phyloP scores from a whole-genome alignment of 1,140 invertebrate genomes.

The Bombyx mori region ASM3026992v2 NC_085124.1:5746001-5746500 shows the following conservation, averaged over 20 bases:
- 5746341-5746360: constrained; percentile 47
- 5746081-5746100: constrained; percentile 37
- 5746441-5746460: constrained; percentile 49
- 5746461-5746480: constrained; percentile 27
- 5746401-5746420: constrained; percentile 46
- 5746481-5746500: constrained; percentile 43
- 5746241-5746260: constrained; percentile 32
- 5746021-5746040: constrained; percentile 39
- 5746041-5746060: constrained; percentile 53
- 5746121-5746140: constrained; percentile 32
- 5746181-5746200: constrained; percentile 28
- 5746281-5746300: constrained; percentile 42
- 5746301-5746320: constrained; percentile 49
- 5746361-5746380: constrained; percentile 51
- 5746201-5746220: constrained; percentile 24
- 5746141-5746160: constrained; percentile 26
- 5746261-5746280: constrained; percentile 32
- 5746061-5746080: constrained; percentile 56
- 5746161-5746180: constrained; percentile 31
- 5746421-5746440: constrained; percentile 30
- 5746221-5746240: constrained; percentile 6
- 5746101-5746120: constrained; percentile 47
- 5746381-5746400: constrained; percentile 48
- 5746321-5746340: constrained; percentile 43
- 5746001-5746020: constrained; percentile 22